These are phyloP conservation scores for Myiotriccus ornatus DNA, from an alignment of 2,797 vertebrate genomes.

Conservation along the genomic window DNA sequence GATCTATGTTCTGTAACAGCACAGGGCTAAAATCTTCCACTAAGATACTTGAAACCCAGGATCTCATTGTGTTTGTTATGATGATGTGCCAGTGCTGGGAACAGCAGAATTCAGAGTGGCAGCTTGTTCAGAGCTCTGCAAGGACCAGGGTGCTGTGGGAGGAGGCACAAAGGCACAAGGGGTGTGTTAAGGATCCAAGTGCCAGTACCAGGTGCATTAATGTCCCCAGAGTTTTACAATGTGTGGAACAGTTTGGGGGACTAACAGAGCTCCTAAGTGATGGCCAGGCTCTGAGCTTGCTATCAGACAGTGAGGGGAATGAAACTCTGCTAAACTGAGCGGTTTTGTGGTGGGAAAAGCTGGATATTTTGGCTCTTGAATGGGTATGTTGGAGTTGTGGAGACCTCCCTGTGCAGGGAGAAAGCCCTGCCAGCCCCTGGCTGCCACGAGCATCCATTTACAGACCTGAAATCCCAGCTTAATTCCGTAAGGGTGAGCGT, in stretches of 20 bases:
- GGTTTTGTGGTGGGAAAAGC: not conserved
- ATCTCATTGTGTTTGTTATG: not conserved
- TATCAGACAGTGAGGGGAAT: not conserved
- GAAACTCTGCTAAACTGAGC: accelerated
- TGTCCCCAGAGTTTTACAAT: not conserved
- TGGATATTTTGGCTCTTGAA: not conserved
- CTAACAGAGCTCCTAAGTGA: not conserved
- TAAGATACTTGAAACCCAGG: not conserved
- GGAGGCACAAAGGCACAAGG: not conserved
- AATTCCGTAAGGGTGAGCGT: not conserved
- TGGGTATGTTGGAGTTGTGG: not conserved
- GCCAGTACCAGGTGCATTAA: not conserved
- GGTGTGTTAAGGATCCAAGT: not conserved
- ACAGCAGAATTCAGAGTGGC: not conserved
- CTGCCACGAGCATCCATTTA: not conserved
- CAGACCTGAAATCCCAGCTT: not conserved
- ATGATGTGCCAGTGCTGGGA: not conserved
- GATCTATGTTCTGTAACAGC: not conserved
- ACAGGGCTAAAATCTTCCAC: not conserved
- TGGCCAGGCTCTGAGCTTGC: not conserved
- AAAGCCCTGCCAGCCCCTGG: not conserved
- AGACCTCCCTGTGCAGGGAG: not conserved
- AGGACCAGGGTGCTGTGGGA: not conserved
- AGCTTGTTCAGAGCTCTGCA: not conserved
- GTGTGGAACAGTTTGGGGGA: not conserved